Evolutionary conservation across 2,888 invertebrate species (phyloP).

Genomic region (Rhopalosiphum nymphaeae): DNA sequence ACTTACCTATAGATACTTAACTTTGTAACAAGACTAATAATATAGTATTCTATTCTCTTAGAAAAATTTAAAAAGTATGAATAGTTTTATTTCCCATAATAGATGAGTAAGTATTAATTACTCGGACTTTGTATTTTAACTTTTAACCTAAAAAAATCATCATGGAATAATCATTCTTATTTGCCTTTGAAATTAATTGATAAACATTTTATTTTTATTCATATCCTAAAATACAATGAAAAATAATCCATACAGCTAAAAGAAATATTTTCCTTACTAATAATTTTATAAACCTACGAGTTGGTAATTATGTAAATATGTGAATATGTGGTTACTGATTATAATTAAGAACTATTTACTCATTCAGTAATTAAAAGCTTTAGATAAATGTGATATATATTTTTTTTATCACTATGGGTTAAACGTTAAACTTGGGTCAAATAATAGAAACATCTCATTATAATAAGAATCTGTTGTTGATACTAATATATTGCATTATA

Average conservation of each 20-base stretch:
- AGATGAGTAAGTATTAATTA: background rate
- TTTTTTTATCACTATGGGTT: background rate
- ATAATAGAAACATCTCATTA: background rate
- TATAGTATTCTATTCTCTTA: too few relatives aligned
- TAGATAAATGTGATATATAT: background rate
- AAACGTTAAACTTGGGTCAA: background rate
- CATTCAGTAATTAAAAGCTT: background rate
- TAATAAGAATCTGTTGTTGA: background rate
- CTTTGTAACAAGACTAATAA: too few relatives aligned
- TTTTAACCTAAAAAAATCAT: background rate
- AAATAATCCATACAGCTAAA: background rate
- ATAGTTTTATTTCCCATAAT: too few relatives aligned
- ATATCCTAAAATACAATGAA: background rate
- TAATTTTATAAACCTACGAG: background rate
- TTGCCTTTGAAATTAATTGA: background rate
- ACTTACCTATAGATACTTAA: too few relatives aligned
- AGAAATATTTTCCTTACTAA: background rate
- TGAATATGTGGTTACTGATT: background rate
- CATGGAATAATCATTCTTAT: background rate
- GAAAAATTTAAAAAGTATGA: too few relatives aligned
- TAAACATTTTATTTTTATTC: background rate
- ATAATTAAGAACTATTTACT: background rate
- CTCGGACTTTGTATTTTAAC: background rate
- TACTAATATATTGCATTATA: background rate
- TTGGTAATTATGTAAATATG: background rate